Evolutionary conservation across 2,113 vertebrate species (phyloP).

Genomic region (Salvator merianae): DNA sequence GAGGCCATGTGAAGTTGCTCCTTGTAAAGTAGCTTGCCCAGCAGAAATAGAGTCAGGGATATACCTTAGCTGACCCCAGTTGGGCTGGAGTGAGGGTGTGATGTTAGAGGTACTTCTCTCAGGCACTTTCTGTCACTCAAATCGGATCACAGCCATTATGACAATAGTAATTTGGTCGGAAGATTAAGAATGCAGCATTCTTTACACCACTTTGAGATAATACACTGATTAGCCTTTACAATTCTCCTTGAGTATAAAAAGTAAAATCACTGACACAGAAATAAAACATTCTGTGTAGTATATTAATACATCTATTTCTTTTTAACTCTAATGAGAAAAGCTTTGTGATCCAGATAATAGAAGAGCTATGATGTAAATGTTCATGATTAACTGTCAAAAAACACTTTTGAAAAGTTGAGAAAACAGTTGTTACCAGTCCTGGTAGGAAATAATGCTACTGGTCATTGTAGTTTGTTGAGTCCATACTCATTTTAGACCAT

Average conservation of each 20-base stretch:
- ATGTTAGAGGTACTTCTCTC: neutral
- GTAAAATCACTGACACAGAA: slow-evolving; percentile 28
- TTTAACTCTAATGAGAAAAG: neutral
- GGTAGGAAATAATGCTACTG: too few species aligned
- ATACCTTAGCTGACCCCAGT: too few species aligned
- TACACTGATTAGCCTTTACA: slow-evolving; percentile 46
- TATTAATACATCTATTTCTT: too few species aligned
- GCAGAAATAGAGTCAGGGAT: too few species aligned
- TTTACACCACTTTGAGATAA: slow-evolving; percentile 15
- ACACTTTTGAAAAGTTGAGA: too few species aligned
- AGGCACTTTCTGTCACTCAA: slow-evolving; percentile 11
- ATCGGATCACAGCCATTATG: slow-evolving; percentile 25
- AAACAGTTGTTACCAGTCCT: too few species aligned
- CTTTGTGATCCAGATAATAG: neutral
- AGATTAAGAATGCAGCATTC: slow-evolving; percentile 14
- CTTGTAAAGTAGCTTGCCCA: too few species aligned
- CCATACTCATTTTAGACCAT: too few species aligned
- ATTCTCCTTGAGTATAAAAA: slow-evolving; percentile 61
- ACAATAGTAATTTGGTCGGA: slow-evolving; percentile 26
- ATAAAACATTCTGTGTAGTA: neutral
- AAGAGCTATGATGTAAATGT: neutral
- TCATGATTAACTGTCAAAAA: neutral
- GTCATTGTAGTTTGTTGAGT: too few species aligned
- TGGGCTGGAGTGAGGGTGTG: too few species aligned
- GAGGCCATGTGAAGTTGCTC: too few species aligned